Conservation (phyloP, 2,888 invertebrate species). For the Eretmocerus hayati region DNA sequence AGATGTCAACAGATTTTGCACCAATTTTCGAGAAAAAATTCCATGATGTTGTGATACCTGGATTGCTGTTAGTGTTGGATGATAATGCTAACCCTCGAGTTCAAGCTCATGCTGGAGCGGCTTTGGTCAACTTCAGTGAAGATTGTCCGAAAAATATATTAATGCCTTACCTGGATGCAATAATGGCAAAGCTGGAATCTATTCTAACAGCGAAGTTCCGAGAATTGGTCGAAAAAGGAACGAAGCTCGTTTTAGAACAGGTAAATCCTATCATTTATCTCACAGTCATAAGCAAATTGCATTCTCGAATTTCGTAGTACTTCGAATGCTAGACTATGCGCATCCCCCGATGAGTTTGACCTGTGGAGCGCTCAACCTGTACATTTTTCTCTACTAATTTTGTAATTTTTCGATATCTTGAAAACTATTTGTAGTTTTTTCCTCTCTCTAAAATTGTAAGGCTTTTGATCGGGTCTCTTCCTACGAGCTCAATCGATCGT, state of each 20-base stretch:
- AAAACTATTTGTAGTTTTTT: too few species aligned
- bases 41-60: slow-evolving; percentile 91
- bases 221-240: slow-evolving; percentile 88
- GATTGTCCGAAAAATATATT: slow-evolving; percentile 95
- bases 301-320: too few species aligned
- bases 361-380: too few species aligned
- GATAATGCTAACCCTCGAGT: slow-evolving; percentile 91
- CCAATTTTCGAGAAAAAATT: slow-evolving; percentile 96
- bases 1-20: slow-evolving; percentile 98
- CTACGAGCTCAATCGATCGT: too few species aligned
- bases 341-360: too few species aligned
- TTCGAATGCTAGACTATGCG: too few species aligned
- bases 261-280: slow-evolving; percentile 23
- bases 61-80: slow-evolving; percentile 78
- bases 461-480: too few species aligned
- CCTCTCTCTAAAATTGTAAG: too few species aligned
- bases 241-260: slow-evolving; percentile 94
- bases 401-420: too few species aligned
- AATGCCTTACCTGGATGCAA: slow-evolving; percentile 79
- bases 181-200: slow-evolving; percentile 84
- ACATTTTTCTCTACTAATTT: too few species aligned
- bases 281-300: too few species aligned
- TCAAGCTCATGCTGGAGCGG: slow-evolving; percentile 78
- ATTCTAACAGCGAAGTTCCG: slow-evolving; percentile 90
- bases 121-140: slow-evolving; percentile 98